Evolutionary conservation across 1,140 invertebrate species (phyloP).

Genomic region (Gryon sp.): DNA sequence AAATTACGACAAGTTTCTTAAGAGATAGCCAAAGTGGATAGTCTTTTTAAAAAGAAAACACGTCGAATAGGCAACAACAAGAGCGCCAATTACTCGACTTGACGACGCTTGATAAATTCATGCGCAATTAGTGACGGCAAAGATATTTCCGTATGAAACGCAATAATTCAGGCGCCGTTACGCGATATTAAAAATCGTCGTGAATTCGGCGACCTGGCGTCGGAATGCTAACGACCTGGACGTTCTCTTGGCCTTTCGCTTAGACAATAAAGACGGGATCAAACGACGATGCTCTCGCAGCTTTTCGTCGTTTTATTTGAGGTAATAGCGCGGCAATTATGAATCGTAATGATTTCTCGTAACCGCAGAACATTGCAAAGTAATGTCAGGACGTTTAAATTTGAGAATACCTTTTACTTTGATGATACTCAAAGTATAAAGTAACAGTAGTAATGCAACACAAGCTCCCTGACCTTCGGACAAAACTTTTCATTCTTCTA

Average conservation of each 20-base stretch:
- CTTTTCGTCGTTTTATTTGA: no score
- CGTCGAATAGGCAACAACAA: slow-evolving; percentile 20
- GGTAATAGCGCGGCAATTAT: background rate
- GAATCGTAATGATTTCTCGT: no score
- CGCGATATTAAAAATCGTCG: slow-evolving; percentile 55
- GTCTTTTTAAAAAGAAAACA: slow-evolving; percentile 32
- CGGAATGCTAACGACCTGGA: slow-evolving; percentile 44
- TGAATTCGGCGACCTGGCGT: slow-evolving; percentile 24
- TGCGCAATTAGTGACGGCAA: slow-evolving; percentile 47
- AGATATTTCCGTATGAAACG: slow-evolving; percentile 41
- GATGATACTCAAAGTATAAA: no score
- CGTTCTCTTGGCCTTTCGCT: slow-evolving; percentile 9
- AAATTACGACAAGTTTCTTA: slow-evolving; percentile 33
- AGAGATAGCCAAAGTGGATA: slow-evolving; percentile 7
- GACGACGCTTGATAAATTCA: slow-evolving; percentile 46
- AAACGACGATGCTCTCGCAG: slow-evolving; percentile 20
- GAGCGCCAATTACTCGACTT: slow-evolving; percentile 42
- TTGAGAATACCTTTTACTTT: no score
- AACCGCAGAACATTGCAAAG: no score
- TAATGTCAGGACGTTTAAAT: no score
- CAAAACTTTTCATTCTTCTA: no score
- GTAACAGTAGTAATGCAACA: no score
- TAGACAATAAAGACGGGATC: slow-evolving; percentile 28
- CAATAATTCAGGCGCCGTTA: slow-evolving; percentile 41
- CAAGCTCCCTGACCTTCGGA: no score